These are phyloP conservation scores for Falco peregrinus DNA, from an alignment of 2,797 vertebrate species.

Conservation along the genomic window DNA sequence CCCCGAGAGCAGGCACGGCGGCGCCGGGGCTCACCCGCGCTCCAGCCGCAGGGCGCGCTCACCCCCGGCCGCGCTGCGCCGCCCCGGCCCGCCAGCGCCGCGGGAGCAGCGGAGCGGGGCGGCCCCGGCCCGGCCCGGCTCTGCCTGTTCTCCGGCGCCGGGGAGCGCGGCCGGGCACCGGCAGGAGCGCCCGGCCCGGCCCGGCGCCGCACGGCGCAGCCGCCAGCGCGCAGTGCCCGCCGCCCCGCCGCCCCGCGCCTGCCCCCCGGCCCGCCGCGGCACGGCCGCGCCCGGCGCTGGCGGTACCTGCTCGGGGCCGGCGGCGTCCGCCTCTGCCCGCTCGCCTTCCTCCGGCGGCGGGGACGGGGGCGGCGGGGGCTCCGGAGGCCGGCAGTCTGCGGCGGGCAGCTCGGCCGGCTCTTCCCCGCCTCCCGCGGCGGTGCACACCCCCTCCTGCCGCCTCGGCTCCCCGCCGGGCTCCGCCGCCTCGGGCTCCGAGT, in stretches of 20 bases:
- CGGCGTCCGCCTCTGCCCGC: background rate
- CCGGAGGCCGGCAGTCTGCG: background rate
- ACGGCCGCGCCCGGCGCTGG: background rate
- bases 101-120: background rate
- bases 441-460: slow-evolving; percentile 51
- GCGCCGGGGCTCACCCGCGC: too few relatives aligned
- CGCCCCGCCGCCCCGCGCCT: background rate
- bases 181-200: background rate
- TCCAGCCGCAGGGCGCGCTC: accelerated
- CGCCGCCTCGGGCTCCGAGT: slow-evolving; percentile 84
- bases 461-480: slow-evolving; percentile 19
- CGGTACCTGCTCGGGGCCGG: slow-evolving; percentile 62
- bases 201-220: too few relatives aligned
- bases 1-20: background rate
- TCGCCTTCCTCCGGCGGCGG: background rate
- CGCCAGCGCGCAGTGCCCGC: background rate
- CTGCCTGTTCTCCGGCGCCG: background rate
- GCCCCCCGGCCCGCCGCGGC: background rate
- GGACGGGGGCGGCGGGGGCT: background rate
- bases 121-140: background rate
- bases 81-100: background rate
- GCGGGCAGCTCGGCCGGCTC: slow-evolving; percentile 1
- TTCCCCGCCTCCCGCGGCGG: slow-evolving; percentile 48
- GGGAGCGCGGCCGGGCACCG: too few relatives aligned
- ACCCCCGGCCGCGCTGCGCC: accelerated